Base-by-base conservation (phyloP, 1,140 invertebrate genomes). In the Tribolium madens region DNA sequence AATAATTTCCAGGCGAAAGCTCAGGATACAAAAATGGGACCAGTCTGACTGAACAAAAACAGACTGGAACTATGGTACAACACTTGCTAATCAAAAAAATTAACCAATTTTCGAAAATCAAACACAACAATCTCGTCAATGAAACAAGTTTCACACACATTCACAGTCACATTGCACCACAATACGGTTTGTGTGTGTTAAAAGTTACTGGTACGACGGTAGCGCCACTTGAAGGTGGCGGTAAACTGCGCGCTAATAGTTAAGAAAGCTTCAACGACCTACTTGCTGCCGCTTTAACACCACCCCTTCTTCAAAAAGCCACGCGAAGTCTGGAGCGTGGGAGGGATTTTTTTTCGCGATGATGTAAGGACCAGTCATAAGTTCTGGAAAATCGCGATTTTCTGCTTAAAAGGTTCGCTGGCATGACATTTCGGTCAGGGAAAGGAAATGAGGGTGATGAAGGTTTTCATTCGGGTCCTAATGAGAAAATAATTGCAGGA, bases 221-320 rank as follows among this genome's bases (percentile, higher is more conserved):
- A 78, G 76, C 76, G 76, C 77, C 77, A 75, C 77, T 75, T 33
- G 60, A 68, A 70, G 70, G 76, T 73, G 76, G 76, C 72, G 46
- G 53, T 77, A 47, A 75, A 73, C 69, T 78, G 77, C 72, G 73
- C 60, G 72, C 60, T 50, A 69, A 78, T 46, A 60, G 60, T 21
- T 48, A 64, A 77, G 72, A 73, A 77, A 78, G 47, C 76, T 74
- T 64, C 71, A 47, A 74, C 60, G 76, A 74, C 77, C 77, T 78
- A 78, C 73, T 78, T 78, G 77, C 77, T 53, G 50, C 52, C 73
- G 73, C 48, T 74, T 75, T 71, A 78, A 78, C 77, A 75, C 77
- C 68, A 70, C 77, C 77, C 77, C 77, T 78, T 71, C 77, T 78
- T 72, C 21, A 73, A 17, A 48, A 31, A 50, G 72, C 60, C 76